Conservation (phyloP, 2,888 invertebrate genomes). For the Drosophila pseudotalamancana region DNA sequence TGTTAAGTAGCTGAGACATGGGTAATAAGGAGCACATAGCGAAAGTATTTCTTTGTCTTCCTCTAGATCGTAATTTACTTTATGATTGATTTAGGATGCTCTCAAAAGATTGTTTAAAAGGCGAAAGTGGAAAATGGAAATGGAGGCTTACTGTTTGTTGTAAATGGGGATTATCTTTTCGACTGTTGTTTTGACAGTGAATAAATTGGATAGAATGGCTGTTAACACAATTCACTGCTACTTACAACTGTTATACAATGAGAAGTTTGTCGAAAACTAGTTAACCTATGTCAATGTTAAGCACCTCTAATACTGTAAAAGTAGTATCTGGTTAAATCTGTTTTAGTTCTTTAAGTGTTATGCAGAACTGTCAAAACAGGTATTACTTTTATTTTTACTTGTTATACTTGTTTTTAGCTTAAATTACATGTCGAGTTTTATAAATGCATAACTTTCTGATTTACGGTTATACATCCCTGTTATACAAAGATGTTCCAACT, state of each 20-base stretch:
- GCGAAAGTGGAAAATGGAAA: slow-evolving; percentile 5
- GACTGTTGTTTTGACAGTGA: not conserved
- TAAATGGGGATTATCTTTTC: not conserved
- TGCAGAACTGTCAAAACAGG: not conserved
- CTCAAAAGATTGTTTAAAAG: slow-evolving; percentile 16
- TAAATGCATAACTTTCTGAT: no score
- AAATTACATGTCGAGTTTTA: no score
- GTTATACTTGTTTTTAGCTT: no score
- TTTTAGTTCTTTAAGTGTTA: not conserved
- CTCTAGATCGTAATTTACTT: not conserved
- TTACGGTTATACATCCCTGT: not conserved
- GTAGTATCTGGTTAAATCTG: not conserved
- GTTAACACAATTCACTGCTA: not conserved
- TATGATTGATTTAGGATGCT: slow-evolving; percentile 19
- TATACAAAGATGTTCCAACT: no score
- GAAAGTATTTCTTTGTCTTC: slow-evolving; percentile 7
- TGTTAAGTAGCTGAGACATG: slow-evolving; percentile 31
- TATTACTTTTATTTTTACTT: no score
- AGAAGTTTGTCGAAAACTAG: not conserved
- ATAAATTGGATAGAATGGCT: not conserved
- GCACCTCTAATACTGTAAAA: no score
- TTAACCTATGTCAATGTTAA: not conserved
- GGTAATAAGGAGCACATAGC: not conserved
- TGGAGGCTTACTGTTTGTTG: not conserved
- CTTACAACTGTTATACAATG: not conserved